phyloP scores from a whole-genome alignment of 1,140 invertebrate genomes.

The Calliopsis andreniformis region DNA sequence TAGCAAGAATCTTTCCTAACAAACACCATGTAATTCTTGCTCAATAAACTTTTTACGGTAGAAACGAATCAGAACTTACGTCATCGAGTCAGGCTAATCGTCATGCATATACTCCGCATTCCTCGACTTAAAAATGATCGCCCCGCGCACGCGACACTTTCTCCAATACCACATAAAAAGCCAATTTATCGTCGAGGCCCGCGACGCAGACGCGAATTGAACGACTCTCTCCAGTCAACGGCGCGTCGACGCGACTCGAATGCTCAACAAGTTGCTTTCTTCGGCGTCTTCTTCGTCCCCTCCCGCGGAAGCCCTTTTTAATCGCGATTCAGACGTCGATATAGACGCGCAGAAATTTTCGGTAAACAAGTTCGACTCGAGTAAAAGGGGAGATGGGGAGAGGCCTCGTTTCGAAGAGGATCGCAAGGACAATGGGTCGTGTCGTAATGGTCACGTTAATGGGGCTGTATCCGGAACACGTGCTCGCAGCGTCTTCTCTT shows the following conservation, averaged over 20 bases:
- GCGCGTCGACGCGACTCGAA: slow-evolving; percentile 6
- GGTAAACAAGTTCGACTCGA: background rate
- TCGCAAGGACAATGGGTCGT: slow-evolving; percentile 13
- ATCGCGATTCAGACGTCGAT: slow-evolving; percentile 24
- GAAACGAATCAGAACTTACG: too few species aligned
- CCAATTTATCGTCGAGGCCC: slow-evolving; percentile 14
- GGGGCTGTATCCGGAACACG: slow-evolving; percentile 39
- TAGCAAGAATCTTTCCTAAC: too few species aligned
- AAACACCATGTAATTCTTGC: too few species aligned
- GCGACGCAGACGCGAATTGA: slow-evolving; percentile 9
- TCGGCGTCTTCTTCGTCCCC: background rate
- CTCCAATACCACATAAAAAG: background rate
- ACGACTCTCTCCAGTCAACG: background rate
- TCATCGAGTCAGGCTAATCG: too few species aligned
- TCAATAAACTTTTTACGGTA: too few species aligned
- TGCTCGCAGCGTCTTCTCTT: slow-evolving; percentile 44
- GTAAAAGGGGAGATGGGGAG: too few species aligned
- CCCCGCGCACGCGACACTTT: background rate
- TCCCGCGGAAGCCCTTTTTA: background rate
- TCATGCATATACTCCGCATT: too few species aligned
- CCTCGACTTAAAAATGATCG: too few species aligned
- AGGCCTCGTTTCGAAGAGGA: background rate
- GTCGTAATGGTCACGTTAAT: slow-evolving; percentile 28
- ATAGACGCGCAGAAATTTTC: background rate
- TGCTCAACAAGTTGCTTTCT: slow-evolving; percentile 31